phyloP scores from a whole-genome alignment of 2,113 vertebrate species.

The Oenanthe melanoleuca region DNA sequence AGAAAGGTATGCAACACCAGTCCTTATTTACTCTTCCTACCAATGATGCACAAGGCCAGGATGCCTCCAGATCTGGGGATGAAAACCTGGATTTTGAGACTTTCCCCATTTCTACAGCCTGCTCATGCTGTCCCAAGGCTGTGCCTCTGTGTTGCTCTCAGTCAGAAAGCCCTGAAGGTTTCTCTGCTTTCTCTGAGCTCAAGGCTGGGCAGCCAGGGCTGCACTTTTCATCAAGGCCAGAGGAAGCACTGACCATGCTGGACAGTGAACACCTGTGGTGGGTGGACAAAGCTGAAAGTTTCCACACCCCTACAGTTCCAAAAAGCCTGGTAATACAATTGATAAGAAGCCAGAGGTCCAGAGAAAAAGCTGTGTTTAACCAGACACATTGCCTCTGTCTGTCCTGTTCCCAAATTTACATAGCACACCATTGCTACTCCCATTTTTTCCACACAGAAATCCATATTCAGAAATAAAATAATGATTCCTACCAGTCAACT shows the following conservation, averaged over 20 bases:
- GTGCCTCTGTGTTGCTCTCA: not conserved
- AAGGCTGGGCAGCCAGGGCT: not conserved
- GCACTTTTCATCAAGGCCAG: not conserved
- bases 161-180: not conserved
- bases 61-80: not conserved
- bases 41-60: not conserved
- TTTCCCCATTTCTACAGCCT: not conserved
- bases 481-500: not conserved
- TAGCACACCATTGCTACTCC: not conserved
- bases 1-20: not conserved
- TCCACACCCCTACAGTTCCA: not conserved
- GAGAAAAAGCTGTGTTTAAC: not conserved
- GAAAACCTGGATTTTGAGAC: not conserved
- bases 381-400: not conserved
- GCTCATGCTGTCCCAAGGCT: not conserved
- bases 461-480: not conserved
- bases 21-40: not conserved
- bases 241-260: not conserved
- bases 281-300: not conserved
- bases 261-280: accelerated
- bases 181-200: not conserved
- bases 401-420: not conserved
- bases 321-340: not conserved
- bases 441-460: not conserved
- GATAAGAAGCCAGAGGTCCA: not conserved